Base-by-base conservation (phyloP, 2,888 invertebrate genomes). In the Aethes cnicana region DNA sequence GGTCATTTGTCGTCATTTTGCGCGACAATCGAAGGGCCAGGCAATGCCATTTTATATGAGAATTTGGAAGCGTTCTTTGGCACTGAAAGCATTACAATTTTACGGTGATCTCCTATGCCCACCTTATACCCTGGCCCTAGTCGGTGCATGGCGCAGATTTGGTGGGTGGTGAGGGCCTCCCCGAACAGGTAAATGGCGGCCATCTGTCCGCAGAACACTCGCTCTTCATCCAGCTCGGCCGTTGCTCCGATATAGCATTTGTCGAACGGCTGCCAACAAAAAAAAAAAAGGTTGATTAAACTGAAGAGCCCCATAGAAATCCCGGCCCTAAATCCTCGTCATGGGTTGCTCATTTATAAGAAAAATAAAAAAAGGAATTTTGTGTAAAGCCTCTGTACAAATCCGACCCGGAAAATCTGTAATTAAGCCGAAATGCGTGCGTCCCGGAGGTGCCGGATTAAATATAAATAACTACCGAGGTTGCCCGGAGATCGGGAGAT, bases 201-300 rank as follows among this genome's bases (percentile, higher is more conserved):
- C 97, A 99, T 98, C 92, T 99, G 99, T 25, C 99, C 99, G 88
- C 98, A 99, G 90, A 99, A 99, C 63, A 98, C 97, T 56, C 98
- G 93, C 79, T 98, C 98, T 75, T 97, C 97, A 74, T 98, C 98
- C 75, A 98, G 86, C 87, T 99, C 98, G 1, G 98, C 97, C 42
- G 98, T 98, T 53, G 98, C 97, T 53, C 99, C 99, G 77, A 99
- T 98, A 88, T 97, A 99, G 88, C 99, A 99, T 85, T 98, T 98
- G 91, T 99, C 99, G 91, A 98, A 99, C 49, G 98, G 97, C 98
- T 99, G 88, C 6, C 74, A 78, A 66, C 47, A 68, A 59, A 49
- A 21, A 26, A 23, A 50, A 12, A 2, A 5, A 26, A n/a, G 0
- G 11, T 4, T 26, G 3, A 9, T 4, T 3, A 4, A 3, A 26